Evolutionary conservation across 1,140 invertebrate species (phyloP), one percentile per base, ranked within the genome.

Genomic region (Centruroides sculpturatus): DNA sequence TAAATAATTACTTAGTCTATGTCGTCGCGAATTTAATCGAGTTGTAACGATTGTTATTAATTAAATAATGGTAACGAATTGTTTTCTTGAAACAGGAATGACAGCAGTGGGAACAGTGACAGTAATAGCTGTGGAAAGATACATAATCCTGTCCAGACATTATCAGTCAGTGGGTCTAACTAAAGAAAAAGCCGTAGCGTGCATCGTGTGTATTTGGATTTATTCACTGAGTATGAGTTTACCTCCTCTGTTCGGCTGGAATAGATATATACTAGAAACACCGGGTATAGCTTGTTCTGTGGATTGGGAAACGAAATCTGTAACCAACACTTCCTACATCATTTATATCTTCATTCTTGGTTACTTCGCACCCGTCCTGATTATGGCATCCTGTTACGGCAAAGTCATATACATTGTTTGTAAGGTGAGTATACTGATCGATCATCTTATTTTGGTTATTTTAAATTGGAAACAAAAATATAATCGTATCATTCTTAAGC

Each of bases 211-310:
- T 9, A 74, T 78, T 3, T 81, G 79, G 79, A 56, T 76, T 5
- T 79, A 78, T 72, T 75, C 78, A 35, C 61, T 74, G 1, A 60
- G 68, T 11, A 70, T 79, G 58, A 69, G 75, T 0, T 23, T 77
- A 3, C 78, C 79, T 5, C 80, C 80, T 0, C 70, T 80, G 11
- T 76, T 80, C 57, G 79, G 79, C 9, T 80, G 78, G 75, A 74
- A 78, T 4, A 63, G 71, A 3, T 81, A 80, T 68, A 71, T 78
- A 0, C 69, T 73, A 1, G 79, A 80, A 69, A 75, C 76, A 7
- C 72, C 80, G 10, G 72, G 75, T 46, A 80, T 78, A 3, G 78
- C 77, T 0, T 81, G 79, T 59, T 79, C 79, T 0, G 79, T 79
- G 70, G 79, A 81, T 68, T 81, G 80, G 68, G 69, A 76, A 35